phyloP scores from a whole-genome alignment of 2,888 invertebrate species.

The Andrena flavipes region DNA sequence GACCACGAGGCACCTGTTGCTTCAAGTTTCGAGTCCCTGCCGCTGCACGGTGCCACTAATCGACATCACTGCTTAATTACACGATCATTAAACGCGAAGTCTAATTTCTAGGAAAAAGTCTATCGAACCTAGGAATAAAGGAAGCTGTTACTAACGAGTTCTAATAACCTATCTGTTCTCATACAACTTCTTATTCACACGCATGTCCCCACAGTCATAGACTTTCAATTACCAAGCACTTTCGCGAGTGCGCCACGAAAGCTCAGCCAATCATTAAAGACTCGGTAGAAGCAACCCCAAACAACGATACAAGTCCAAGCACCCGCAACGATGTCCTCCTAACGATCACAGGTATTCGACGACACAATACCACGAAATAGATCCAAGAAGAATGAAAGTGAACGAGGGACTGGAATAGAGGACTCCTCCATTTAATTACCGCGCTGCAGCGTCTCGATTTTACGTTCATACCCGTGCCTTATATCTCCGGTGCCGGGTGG shows the following conservation, averaged over 20 bases:
- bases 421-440: slow-evolving; percentile 42
- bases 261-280: too few relatives aligned
- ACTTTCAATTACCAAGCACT: too few relatives aligned
- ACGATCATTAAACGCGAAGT: not conserved
- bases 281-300: too few relatives aligned
- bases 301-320: not conserved
- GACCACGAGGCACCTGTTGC: slow-evolving; percentile 70
- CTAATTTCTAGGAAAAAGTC: not conserved
- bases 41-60: slow-evolving; percentile 65
- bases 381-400: not conserved
- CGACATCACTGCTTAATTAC: slow-evolving; percentile 12
- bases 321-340: not conserved
- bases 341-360: not conserved
- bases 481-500: slow-evolving; percentile 25
- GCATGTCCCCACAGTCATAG: too few relatives aligned
- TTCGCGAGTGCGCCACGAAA: too few relatives aligned
- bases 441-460: slow-evolving; percentile 36
- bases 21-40: slow-evolving; percentile 57
- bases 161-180: too few relatives aligned
- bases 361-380: not conserved
- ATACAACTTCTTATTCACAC: too few relatives aligned
- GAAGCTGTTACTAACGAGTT: too few relatives aligned
- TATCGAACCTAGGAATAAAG: too few relatives aligned
- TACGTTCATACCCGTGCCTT: slow-evolving; percentile 40
- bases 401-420: not conserved